phyloP scores from a whole-genome alignment of 2,888 invertebrate species.

The Drosophila nigricruria region DNA sequence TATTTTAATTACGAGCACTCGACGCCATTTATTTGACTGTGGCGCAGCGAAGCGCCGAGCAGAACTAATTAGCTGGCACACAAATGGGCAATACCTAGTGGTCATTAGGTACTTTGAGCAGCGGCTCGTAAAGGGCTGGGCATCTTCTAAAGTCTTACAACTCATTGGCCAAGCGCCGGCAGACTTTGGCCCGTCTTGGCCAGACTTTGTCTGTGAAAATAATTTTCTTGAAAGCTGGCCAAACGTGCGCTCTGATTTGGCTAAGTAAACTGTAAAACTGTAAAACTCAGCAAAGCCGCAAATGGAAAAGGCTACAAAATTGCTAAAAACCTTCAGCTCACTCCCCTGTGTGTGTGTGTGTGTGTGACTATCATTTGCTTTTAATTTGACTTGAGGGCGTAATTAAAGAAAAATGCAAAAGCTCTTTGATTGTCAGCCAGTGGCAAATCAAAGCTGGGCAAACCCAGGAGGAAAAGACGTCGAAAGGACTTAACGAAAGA shows the following conservation, averaged over 20 bases:
- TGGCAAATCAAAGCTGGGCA: conserved; percentile 58
- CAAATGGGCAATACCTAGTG: conserved; percentile 35
- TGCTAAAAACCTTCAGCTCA: conserved; percentile 3
- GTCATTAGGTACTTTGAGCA: conserved; percentile 25
- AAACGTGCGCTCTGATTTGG: conserved; percentile 66
- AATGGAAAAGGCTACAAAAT: conserved; percentile 34
- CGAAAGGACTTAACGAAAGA: conserved; percentile 12
- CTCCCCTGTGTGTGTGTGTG: conserved; percentile 13
- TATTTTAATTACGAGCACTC: conserved; percentile 70
- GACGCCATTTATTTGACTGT: conserved; percentile 27
- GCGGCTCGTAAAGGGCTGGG: conserved; percentile 9
- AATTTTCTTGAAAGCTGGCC: conserved; percentile 72
- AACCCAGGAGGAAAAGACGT: conserved; percentile 29
- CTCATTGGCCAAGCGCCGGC: conserved; percentile 23
- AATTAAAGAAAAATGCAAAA: conserved; percentile 78
- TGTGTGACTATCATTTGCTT: conserved; percentile 69
- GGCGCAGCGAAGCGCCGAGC: conserved; percentile 9
- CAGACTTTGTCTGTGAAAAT: conserved; percentile 60
- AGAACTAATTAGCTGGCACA: conserved; percentile 33
- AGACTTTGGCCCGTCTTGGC: conserved; percentile 9
- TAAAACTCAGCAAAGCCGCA: conserved; percentile 50
- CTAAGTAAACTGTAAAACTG: conserved; percentile 69
- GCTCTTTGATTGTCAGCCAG: conserved; percentile 70
- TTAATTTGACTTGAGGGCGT: conserved; percentile 77
- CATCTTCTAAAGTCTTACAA: conserved; percentile 13